Base-by-base conservation (phyloP, 1,140 invertebrate genomes). In the Rhyzopertha dominica region DNA sequence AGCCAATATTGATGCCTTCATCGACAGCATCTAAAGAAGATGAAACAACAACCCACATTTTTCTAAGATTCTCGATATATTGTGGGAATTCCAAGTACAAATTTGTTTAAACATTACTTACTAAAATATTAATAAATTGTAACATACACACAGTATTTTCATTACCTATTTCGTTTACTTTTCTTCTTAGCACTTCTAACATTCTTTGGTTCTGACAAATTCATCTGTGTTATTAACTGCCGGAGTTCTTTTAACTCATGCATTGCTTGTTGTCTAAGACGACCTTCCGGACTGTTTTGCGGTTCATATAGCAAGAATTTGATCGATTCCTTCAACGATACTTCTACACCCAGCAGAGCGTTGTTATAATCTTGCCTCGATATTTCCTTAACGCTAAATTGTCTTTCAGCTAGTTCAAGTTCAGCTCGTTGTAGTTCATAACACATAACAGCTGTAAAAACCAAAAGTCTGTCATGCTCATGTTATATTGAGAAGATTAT, bases 341-440 rank as follows among this genome's bases (percentile, higher is more conserved):
- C 62, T 54, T 78, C 77, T 1, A 77, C 77, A 36, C 44, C 36
- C 17, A 54, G 16, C 5, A 65, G 37, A 18, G 42, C 50, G 36
- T 58, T 53, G 53, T 80, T 58, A 40, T 76, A 69, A 23, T 70
- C 68, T 10, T 64, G 42, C 10, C 63, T 61, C 2, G 63, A 64
- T 24, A 82, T 77, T 61, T 79, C 73, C 10, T 72, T 69, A 0
- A 70, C 61, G 13, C 75, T 70, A 43, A 79, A 81, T 24, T 74
- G 62, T 45, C 72, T 76, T 51, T 80, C 78, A 1, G 79, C 75
- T 22, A 87, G 57, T 38, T 81, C 75, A 4, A 79, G 73, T 26
- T 78, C 68, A 0, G 84, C 76, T 10, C 78, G 74, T 58, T 85
- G 82, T 47, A 87, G 63, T 64, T 90, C 84, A 43, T 87, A 88